Base-by-base conservation (phyloP, 2,113 vertebrate species). In the Tupaia chinensis region DNA sequence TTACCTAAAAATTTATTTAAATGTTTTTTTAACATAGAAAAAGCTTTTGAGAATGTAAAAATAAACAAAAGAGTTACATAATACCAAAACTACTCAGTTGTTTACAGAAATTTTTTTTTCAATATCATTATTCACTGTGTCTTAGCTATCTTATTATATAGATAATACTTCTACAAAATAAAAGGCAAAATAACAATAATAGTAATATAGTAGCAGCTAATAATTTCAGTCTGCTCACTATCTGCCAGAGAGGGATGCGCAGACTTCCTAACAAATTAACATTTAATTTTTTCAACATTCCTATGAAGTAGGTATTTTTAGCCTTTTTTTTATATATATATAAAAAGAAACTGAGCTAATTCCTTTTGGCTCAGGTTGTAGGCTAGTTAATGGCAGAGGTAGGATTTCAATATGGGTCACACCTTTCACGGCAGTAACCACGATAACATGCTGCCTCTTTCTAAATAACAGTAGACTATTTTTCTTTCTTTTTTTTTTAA, bases 1-100 rank as follows among this genome's bases (percentile, higher is more conserved):
- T 93, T 77, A 44, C 29, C 81, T 76, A 58, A 94, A 90, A 91
- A 53, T 25, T 81, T 72, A 61, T 29, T 78, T 34, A 44, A 95
- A 80, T 92, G n/a, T 53, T 44, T 79, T 63, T 92, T 68, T 93
- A 78, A 53, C 10, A 74, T 73, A 83, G 78, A 70, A 61, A 5
- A 10, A 76, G 10, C 56, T 78, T 85, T 86, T 54, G n/a, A 88
- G 70, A 82, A 61, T 58, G 4, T 9, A 88, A 85, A 88, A 23
- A 73, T 22, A 87, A 70, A 81, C 34, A 56, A 90, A 95, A 66
- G 34, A 69, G 14, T 44, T 94, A 60, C 1, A 23, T 69, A 66
- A 65, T 65, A 72, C 8, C 56, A 82, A 89, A 81, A 29, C 17
- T 76, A 44, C 44, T 10, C 12, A 9, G 23, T 15, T 54, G 11